Conservation (phyloP, 2,113 vertebrate genomes). For the Azemiops feae region DNA sequence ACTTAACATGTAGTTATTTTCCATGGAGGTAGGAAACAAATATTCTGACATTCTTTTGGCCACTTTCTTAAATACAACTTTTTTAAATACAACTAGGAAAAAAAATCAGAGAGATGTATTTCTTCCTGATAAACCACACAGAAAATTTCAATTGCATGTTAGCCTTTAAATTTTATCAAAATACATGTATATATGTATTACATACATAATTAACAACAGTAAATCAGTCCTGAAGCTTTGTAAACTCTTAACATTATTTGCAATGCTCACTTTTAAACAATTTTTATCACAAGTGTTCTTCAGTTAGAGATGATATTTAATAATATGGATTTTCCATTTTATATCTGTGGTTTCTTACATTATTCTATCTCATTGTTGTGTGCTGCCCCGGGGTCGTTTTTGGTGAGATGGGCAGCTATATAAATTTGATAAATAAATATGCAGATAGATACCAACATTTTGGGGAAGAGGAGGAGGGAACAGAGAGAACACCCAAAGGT, state of each 20-base stretch:
- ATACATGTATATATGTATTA: neutral
- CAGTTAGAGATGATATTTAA: neutral
- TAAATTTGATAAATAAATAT: neutral
- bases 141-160: neutral
- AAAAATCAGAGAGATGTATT: neutral
- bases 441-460: neutral
- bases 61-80: no score
- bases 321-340: neutral
- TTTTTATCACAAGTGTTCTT: neutral
- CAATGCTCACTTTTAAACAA: neutral
- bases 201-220: neutral
- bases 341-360: neutral
- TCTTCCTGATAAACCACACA: neutral
- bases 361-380: neutral
- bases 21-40: neutral
- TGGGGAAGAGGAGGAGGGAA: neutral
- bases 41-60: neutral
- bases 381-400: neutral
- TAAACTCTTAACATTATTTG: neutral
- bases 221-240: neutral
- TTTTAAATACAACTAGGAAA: neutral
- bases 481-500: neutral
- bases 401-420: neutral
- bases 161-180: neutral
- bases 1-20: neutral